Evolutionary conservation across 2,113 vertebrate species (phyloP), one percentile per base, ranked within the genome.

Genomic region (Nettapus auritus): DNA sequence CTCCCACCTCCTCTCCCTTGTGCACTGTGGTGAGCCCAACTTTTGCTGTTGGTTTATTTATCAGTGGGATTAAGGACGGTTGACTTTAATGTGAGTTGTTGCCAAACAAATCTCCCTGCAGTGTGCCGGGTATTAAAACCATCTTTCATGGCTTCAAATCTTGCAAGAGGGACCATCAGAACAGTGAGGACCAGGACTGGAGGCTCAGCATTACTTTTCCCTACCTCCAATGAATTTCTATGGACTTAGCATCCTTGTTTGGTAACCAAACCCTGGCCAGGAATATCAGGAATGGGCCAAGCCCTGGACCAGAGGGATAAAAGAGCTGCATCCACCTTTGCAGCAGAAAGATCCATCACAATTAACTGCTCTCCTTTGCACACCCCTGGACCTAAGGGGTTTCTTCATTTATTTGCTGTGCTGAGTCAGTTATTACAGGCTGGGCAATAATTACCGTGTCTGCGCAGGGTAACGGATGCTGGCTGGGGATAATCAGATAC

Each of bases 141-240:
- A 96, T 97, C 97, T 97, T 97, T 97, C 96, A 97, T 0, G 1
- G 84, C 96, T 98, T 97, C 96, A 96, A 77, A 94, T 94, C 96
- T 96, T 96, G 79, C 77, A 86, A 87, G 73, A 85, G 69, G 74
- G 90, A 79, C 93, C 84, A 80, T 88, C 38, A 12, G 59, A 94
- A 53, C 89, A 74, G 67, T 2, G 4, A 96, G 67, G 38, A 59
- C 60, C 26, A 17, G 42, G 63, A 57, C 68, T 42, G 42, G 38
- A 87, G 19, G 29, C 87, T 93, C 9, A 1, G 4, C 0, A 1
- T 48, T 73, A 59, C 70, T 52, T 88, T 34, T 18, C 2, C 0
- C 2, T 11, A 6, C 1, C 8, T 86, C 46, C 74, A 56, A 44
- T 33, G 73, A 71, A 29, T 48, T 55, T 8, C 36, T 40, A 13